Evolutionary conservation across 2,113 vertebrate genomes (phyloP).

Genomic region (Cebus imitator): DNA sequence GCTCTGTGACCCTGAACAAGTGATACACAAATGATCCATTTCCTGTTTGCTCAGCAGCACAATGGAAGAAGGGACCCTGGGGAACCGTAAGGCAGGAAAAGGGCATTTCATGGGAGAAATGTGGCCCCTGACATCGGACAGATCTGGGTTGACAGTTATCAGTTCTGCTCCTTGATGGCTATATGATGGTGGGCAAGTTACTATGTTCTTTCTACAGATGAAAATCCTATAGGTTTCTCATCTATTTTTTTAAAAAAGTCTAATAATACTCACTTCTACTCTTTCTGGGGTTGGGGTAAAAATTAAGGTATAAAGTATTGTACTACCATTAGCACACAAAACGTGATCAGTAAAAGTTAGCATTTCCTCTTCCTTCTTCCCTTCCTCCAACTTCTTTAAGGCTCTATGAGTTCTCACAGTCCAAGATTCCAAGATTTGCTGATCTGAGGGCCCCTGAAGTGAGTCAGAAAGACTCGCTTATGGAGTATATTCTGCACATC

Average conservation of each 20-base stretch:
- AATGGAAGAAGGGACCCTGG: neutral
- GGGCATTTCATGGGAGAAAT: neutral
- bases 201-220: neutral
- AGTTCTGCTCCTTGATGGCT: neutral
- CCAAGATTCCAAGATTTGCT: neutral
- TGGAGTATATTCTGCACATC: fast-evolving
- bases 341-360: neutral
- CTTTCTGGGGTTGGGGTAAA: neutral
- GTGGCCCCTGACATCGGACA: neutral
- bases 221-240: neutral
- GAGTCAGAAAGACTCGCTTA: neutral
- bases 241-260: neutral
- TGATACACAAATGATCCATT: neutral
- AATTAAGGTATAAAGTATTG: neutral
- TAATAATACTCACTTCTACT: neutral
- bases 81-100: neutral
- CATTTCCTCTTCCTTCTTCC: fast-evolving
- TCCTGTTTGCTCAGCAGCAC: neutral
- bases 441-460: neutral
- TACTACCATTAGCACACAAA: neutral
- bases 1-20: neutral
- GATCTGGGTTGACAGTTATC: neutral
- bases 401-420: neutral
- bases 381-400: neutral
- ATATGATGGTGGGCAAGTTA: neutral